phyloP scores from a whole-genome alignment of 2,113 vertebrate species.

The Motacilla alba region DNA sequence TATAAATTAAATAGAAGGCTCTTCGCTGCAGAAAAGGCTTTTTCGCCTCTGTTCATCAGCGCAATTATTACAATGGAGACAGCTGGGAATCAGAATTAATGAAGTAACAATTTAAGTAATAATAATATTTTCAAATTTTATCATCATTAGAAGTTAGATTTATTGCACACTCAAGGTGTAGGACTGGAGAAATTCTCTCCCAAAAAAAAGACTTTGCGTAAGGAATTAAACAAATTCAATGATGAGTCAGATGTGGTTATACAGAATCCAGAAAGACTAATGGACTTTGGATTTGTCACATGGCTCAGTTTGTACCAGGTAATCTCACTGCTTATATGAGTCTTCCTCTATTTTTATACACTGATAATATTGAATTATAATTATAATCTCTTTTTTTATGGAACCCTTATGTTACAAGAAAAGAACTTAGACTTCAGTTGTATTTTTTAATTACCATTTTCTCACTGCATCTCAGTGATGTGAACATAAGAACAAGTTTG shows the following conservation, averaged over 20 bases:
- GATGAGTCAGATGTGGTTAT: background rate
- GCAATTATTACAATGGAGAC: background rate
- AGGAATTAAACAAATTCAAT: background rate
- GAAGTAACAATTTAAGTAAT: background rate
- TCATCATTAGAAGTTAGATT: background rate
- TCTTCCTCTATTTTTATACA: background rate
- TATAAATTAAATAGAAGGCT: background rate
- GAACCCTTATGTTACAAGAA: background rate
- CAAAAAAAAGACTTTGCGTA: background rate
- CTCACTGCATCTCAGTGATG: background rate
- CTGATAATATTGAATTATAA: background rate
- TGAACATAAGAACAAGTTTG: background rate
- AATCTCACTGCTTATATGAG: background rate
- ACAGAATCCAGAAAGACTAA: background rate
- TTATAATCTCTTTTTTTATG: background rate
- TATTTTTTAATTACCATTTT: background rate
- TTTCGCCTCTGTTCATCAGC: background rate
- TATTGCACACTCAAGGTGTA: background rate
- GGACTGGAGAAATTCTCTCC: background rate
- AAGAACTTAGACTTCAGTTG: background rate
- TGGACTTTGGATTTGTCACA: background rate
- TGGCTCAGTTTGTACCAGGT: background rate
- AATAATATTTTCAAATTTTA: background rate
- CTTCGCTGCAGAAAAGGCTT: background rate
- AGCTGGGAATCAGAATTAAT: background rate